These are phyloP conservation scores for Porites australiensis DNA, from an alignment of 64 coral and sea anemone species.

Conservation along the genomic window DNA sequence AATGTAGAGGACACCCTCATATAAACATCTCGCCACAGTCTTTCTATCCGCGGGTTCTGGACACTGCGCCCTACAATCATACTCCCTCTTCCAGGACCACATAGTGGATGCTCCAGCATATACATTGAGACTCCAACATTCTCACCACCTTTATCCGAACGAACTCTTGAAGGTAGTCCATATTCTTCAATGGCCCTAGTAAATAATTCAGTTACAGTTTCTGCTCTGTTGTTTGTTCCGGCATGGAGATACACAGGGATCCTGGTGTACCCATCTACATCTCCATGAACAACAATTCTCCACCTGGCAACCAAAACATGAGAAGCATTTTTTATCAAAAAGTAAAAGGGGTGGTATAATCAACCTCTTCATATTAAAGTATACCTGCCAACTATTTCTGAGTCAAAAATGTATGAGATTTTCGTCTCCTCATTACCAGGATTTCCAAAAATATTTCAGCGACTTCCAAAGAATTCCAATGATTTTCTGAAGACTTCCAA, in stretches of 20 bases:
- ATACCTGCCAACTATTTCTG: too few relatives aligned
- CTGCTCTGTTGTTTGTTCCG: constrained; percentile 16
- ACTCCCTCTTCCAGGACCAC: constrained; percentile 47
- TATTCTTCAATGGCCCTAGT: constrained; percentile 21
- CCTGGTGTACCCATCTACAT: constrained; percentile 41
- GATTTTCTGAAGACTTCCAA: too few relatives aligned
- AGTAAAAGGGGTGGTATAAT: background rate
- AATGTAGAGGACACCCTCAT: constrained; percentile 53
- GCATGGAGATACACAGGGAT: constrained; percentile 40
- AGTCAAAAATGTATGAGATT: too few relatives aligned
- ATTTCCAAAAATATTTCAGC: too few relatives aligned
- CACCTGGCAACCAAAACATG: constrained; percentile 16
- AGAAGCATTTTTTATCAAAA: background rate
- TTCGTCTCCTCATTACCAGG: too few relatives aligned
- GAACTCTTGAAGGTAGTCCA: constrained; percentile 39
- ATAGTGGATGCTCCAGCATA: constrained; percentile 41
- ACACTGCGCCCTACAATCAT: constrained; percentile 53
- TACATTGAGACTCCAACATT: constrained; percentile 45
- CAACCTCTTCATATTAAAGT: too few relatives aligned
- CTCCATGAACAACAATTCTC: constrained; percentile 47
- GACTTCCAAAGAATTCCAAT: too few relatives aligned
- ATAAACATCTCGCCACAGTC: constrained; percentile 64
- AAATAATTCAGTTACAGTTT: constrained; percentile 42
- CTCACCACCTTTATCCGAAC: constrained; percentile 54
- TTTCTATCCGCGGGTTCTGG: constrained; percentile 46